These are phyloP conservation scores for Oryzias woworae DNA, from an alignment of 2,113 vertebrate species.

Conservation along the genomic window DNA sequence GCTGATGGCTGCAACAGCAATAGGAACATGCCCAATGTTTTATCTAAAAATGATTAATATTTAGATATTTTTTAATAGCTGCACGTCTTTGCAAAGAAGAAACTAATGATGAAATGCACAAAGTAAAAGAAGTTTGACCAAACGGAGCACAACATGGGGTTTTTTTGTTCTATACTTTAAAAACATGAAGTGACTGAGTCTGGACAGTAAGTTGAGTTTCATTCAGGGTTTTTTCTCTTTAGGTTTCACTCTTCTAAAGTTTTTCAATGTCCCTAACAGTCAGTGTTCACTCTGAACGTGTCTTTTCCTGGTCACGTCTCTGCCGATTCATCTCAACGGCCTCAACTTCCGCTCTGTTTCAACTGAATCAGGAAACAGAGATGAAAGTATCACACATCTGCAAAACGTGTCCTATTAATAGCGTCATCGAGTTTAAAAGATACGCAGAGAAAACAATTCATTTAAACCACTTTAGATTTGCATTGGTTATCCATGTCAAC, in stretches of 20 bases:
- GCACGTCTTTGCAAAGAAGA: neutral
- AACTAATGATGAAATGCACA: neutral
- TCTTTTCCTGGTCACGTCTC: slow-evolving; percentile 62
- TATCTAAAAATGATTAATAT: neutral
- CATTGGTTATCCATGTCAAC: too few species aligned
- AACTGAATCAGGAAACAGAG: slow-evolving; percentile 74
- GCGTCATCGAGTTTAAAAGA: slow-evolving; percentile 46
- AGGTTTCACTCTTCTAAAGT: slow-evolving; percentile 57
- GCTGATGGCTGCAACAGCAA: slow-evolving; percentile 16
- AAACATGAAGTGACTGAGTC: neutral
- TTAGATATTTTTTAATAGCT: neutral
- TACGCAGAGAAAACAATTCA: slow-evolving; percentile 13
- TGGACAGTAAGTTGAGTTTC: slow-evolving; percentile 19
- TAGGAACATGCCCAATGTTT: slow-evolving; percentile 3
- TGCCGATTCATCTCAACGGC: slow-evolving; percentile 43
- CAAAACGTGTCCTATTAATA: slow-evolving; percentile 72
- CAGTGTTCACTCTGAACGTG: slow-evolving; percentile 38
- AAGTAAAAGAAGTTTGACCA: neutral
- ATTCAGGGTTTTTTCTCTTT: slow-evolving; percentile 54
- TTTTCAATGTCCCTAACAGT: slow-evolving; percentile 42
- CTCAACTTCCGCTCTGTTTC: slow-evolving; percentile 76
- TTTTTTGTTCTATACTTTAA: neutral
- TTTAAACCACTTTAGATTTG: too few species aligned
- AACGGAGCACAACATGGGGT: too few species aligned
- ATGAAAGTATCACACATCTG: slow-evolving; percentile 70